Conservation (phyloP, 1,140 invertebrate genomes). For the Psilanteris sp. region DNA sequence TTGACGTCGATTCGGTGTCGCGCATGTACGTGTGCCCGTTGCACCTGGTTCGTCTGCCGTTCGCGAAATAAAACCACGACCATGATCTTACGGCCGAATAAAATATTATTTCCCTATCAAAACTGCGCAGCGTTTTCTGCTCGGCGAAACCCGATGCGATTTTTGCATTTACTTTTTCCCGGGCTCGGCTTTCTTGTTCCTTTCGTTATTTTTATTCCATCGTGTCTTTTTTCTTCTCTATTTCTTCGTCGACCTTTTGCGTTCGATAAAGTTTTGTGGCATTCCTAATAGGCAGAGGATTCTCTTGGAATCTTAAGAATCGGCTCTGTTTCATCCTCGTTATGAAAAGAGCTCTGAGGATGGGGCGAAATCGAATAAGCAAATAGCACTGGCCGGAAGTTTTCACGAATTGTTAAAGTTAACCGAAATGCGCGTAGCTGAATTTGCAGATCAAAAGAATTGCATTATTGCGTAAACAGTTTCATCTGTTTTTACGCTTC, state of each 20-base stretch:
- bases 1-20: slow-evolving; percentile 24
- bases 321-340: slow-evolving; percentile 48
- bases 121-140: slow-evolving; percentile 72
- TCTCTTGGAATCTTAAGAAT: slow-evolving; percentile 46
- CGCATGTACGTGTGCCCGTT: slow-evolving; percentile 20
- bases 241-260: slow-evolving; percentile 53
- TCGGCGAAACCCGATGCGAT: slow-evolving; percentile 68
- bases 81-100: slow-evolving; percentile 69
- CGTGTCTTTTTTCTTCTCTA: slow-evolving; percentile 30
- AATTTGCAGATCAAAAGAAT: slow-evolving; percentile 58
- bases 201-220: slow-evolving; percentile 22
- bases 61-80: slow-evolving; percentile 61
- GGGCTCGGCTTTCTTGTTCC: slow-evolving; percentile 36
- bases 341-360: slow-evolving; percentile 11
- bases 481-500: slow-evolving; percentile 32
- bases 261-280: slow-evolving; percentile 76
- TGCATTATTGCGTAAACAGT: slow-evolving; percentile 45
- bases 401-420: slow-evolving; percentile 59
- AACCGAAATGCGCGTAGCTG: slow-evolving; percentile 34
- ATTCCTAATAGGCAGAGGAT: slow-evolving; percentile 65
- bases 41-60: slow-evolving; percentile 34
- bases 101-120: slow-evolving; percentile 78
- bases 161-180: slow-evolving; percentile 73
- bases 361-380: slow-evolving; percentile 48
- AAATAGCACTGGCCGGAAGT: slow-evolving; percentile 51